phyloP scores from a whole-genome alignment of 2,113 vertebrate species.

The Gallinago media region DNA sequence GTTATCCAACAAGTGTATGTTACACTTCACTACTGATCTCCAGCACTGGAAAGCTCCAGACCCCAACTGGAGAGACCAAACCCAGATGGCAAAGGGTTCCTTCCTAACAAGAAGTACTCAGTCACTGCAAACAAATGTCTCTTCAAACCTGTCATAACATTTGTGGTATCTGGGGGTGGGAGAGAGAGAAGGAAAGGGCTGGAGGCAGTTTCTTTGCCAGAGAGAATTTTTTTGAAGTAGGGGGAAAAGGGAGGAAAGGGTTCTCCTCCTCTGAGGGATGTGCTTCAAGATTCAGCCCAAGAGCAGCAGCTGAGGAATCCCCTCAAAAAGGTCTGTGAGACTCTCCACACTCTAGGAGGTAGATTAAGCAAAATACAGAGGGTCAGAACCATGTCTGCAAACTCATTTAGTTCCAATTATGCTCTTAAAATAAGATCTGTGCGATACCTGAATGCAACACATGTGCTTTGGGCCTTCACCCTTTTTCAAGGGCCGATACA shows the following conservation, averaged over 20 bases:
- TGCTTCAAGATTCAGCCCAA: background rate
- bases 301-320: background rate
- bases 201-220: background rate
- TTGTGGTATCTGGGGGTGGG: background rate
- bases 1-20: slow-evolving; percentile 61
- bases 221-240: background rate
- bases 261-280: background rate
- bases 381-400: background rate
- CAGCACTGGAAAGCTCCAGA: slow-evolving; percentile 38
- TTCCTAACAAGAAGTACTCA: slow-evolving; percentile 22
- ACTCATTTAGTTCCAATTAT: background rate
- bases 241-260: background rate
- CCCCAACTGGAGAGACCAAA: slow-evolving; percentile 29
- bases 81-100: slow-evolving; percentile 24
- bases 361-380: background rate
- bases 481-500: background rate
- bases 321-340: background rate
- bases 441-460: background rate
- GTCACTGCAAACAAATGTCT: slow-evolving; percentile 41
- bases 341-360: background rate
- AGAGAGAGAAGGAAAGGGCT: background rate
- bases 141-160: slow-evolving; percentile 18
- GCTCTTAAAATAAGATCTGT: background rate
- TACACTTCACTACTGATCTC: slow-evolving; percentile 25
- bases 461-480: background rate